Base-by-base conservation (phyloP, 2,113 vertebrate species). In the Sturnus vulgaris region DNA sequence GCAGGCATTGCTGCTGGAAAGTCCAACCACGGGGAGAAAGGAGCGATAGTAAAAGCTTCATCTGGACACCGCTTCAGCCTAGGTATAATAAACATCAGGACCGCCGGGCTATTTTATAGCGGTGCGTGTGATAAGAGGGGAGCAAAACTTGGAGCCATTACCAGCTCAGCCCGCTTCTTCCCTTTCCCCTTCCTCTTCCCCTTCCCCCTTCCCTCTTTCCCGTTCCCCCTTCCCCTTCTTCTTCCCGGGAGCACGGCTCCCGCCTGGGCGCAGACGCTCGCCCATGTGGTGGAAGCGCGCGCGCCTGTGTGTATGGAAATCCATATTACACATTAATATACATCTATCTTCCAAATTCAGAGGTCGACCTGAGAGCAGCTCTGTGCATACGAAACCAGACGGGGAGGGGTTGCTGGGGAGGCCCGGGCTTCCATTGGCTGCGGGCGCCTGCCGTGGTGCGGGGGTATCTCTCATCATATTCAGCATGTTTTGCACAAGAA, bases 401-500 rank as follows among this genome's bases (percentile, higher is more conserved):
- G 98, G 99, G 99, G 99, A 98, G 99, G 99, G 99, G 99, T 98
- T 98, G 98, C 95, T 85, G 91, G 96, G 92, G 97, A 98, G 97
- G 98, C 97, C 95, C 96, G 98, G 98, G 98, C 98, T 99, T 98
- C 98, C 99, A 99, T 99, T 99, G 99, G 99, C 99, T 99, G 98
- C 97, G 97, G 97, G 98, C 98, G 98, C 97, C 98, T 96, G 98
- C 97, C 97, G 98, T 98, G 99, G 98, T 98, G 98, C 98, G 98
- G 98, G 98, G 98, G 98, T 99, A 99, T 99, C 98, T 98, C 98
- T 99, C 99, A 99, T 99, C 99, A 99, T 99, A 99, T 99, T 99
- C 99, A 99, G 98, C 98, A 99, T 99, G 99, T 99, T 99, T 99
- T 99, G 98, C 99, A 99, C 99, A 99, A 99, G 99, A 99, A 99